Base-by-base conservation (phyloP, 2,113 vertebrate genomes). In the Limanda limanda region DNA sequence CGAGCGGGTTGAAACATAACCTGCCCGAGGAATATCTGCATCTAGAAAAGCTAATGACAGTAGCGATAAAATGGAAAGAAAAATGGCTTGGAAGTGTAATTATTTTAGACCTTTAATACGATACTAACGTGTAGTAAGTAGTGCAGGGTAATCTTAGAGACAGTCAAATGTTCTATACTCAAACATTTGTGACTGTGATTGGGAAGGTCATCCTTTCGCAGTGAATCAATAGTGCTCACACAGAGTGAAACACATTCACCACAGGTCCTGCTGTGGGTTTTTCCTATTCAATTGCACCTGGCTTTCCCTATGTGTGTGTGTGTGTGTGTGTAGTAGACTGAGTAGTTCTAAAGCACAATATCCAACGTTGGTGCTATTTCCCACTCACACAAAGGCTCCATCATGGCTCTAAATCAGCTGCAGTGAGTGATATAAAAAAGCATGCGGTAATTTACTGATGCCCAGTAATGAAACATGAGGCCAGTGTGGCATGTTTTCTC, bases 401-500 rank as follows among this genome's bases (percentile, higher is more conserved):
- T 88, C 74, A 79, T 37, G 71, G 76, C 63, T 15, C 75, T 86
- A 86, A 84, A 85, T 81, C 60, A 81, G 74, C 83, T 69, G 71
- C 81, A 76, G 66, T 66, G 79, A 81, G 76, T 64, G 76, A 82
- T 65, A 81, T 66, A 69, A 78, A 79, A 74, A 82, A 79, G 61
- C 51, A 27, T 10, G 58, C 51, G 2, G 74, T 78, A 74, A 89
- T 91, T 86, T 82, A 86, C 84, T 86, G 81, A 87, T 90, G 52
- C 57, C 51, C 63, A 3, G 56, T 89, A 81, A 88, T 89, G 88
- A 91, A 89, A 90, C 84, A 84, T 68, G 79, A 89, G 87, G 82
- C 76, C 37, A 10, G 76, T 51, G 83, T 67, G 78, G 88, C 84
- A 55, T 86, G 78, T 89, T 89, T 90, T 86, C 78, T 82, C 79